phyloP scores from a whole-genome alignment of 2,888 invertebrate species.

The Cerastoderma edule region DNA sequence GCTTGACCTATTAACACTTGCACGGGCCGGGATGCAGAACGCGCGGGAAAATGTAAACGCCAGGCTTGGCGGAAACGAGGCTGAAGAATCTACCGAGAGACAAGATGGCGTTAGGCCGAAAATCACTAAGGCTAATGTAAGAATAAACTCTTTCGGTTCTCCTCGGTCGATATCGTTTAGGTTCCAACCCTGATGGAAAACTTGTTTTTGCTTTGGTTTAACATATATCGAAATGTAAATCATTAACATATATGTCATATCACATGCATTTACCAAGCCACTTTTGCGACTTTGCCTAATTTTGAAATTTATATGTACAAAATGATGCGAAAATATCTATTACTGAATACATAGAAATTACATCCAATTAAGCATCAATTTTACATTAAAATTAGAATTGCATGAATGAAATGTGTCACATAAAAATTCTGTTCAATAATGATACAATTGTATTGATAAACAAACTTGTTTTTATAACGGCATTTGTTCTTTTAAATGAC shows the following conservation, averaged over 20 bases:
- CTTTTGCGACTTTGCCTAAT: neutral
- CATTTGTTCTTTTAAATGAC: too few species aligned
- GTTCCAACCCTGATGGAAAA: neutral
- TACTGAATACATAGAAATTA: too few species aligned
- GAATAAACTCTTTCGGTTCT: neutral
- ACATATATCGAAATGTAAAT: neutral
- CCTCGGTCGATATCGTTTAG: too few species aligned
- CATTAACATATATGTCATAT: neutral
- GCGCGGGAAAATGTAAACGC: conserved; percentile 47
- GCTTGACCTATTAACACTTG: conserved; percentile 19
- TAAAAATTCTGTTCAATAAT: too few species aligned
- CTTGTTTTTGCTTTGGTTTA: neutral
- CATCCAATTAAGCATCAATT: too few species aligned
- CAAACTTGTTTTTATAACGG: too few species aligned
- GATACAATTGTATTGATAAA: too few species aligned
- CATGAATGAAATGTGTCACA: too few species aligned
- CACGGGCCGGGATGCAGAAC: conserved; percentile 38
- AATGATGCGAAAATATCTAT: neutral
- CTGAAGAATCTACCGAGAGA: neutral
- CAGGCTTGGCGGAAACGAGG: conserved; percentile 20
- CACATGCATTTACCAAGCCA: neutral
- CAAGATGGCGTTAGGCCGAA: conserved; percentile 2
- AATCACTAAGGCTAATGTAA: conserved; percentile 20
- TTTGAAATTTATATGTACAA: neutral
- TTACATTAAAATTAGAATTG: too few species aligned